Evolutionary conservation across 2,797 vertebrate genomes (phyloP), one percentile per base, ranked within the genome.

Genomic region (Bovichtus variegatus): DNA sequence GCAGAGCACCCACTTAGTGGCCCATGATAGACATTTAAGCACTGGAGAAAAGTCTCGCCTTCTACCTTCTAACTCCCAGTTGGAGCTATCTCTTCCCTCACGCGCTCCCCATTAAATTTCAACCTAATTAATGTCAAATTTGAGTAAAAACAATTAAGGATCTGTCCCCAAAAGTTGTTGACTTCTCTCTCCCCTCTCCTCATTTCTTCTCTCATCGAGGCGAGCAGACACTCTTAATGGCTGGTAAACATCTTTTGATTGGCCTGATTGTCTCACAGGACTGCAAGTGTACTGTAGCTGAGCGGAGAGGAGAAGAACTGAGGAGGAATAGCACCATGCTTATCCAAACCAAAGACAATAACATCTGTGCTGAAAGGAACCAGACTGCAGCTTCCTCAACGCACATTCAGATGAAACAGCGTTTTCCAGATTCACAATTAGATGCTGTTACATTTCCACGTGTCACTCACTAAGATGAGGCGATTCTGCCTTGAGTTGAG

Each of bases 61-160:
- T 86, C 81, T 84, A 72, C 71, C 61, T 73, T 51, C 68, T 36
- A 75, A 83, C 43, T 86, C 85, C 86, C 81, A 31, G 27, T 25
- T n/a, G 79, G 64, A 67, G 43, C 40, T 34, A 6, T 81, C 41
- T 76, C 74, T 38, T 38, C 71, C 47, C 74, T 58, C 46, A 16
- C 21, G 50, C 54, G 68, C 47, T 51, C 13, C 40, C 19, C 11
- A 8, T 47, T 76, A 58, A 62, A 77, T 89, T 78, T 79, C 73
- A 63, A 49, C 72, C 82, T 86, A 89, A 91, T 91, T 91, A 87
- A 87, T 84, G 88, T 91, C 86, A 87, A 83, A 84, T 84, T 44
- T 9, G 41, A 71, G 67, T 71, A 64, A 84, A 82, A 84, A 87
- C 53, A 86, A 87, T 88, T 83, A 87, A 69, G 54, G 63, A 80